Evolutionary conservation across 2,113 vertebrate species (phyloP).

Genomic region (Fulica atra): DNA sequence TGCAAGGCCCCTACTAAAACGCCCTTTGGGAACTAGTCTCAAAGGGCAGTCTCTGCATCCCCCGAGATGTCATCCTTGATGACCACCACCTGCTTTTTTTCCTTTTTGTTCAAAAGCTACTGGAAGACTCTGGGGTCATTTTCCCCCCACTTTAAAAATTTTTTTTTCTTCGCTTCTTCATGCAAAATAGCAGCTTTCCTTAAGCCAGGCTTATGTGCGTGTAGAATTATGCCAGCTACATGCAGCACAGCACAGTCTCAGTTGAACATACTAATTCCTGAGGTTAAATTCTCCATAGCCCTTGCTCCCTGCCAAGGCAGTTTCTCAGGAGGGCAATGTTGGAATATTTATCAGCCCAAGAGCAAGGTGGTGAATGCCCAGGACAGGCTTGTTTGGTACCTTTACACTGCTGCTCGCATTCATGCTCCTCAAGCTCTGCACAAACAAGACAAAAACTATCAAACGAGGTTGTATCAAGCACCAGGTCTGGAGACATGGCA

Average conservation of each 20-base stretch:
- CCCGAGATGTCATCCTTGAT: neutral
- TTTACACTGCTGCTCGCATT: neutral
- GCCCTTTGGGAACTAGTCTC: neutral
- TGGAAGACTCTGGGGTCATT: neutral
- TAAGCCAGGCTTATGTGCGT: neutral
- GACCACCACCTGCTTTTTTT: neutral
- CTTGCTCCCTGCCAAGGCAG: neutral
- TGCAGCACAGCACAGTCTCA: neutral
- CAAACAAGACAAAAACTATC: neutral
- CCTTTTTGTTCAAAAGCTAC: neutral
- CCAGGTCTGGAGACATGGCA: neutral
- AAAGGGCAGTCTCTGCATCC: neutral
- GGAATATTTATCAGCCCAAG: neutral
- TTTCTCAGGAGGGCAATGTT: neutral
- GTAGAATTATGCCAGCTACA: neutral
- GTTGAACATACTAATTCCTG: neutral
- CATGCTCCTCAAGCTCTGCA: accelerated
- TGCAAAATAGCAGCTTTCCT: neutral
- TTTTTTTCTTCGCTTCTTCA: neutral
- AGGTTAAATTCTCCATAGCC: neutral
- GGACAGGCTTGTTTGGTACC: neutral
- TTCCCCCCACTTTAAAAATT: accelerated
- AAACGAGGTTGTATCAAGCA: neutral
- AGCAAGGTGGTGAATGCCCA: neutral
- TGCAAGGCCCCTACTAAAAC: neutral